Conservation (phyloP, 1,140 invertebrate genomes). For the Pygmarrhopalites habei region DNA sequence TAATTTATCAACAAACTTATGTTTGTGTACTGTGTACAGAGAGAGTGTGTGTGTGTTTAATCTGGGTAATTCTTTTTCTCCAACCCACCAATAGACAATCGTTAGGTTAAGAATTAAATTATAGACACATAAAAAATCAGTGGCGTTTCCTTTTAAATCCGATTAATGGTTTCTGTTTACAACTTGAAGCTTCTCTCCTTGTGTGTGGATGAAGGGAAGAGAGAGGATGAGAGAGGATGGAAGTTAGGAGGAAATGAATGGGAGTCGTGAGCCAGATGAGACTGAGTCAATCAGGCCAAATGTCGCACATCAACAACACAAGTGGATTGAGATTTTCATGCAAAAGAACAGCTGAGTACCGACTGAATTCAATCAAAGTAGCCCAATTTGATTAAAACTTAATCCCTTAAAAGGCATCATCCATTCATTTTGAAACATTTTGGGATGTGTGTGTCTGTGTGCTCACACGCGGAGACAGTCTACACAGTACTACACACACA, state of each 20-base stretch:
- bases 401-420: constrained; percentile 30
- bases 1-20: no score
- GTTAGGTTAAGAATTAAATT: constrained; percentile 8
- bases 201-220: no score
- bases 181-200: no score
- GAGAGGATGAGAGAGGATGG: no score
- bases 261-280: constrained; percentile 7
- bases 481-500: no score
- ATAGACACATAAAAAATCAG: constrained; percentile 6
- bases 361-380: constrained; percentile 29
- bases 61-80: no score
- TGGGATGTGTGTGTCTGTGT: not conserved
- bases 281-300: constrained; percentile 26
- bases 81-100: no score
- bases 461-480: not conserved
- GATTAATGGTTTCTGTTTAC: no score
- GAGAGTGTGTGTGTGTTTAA: no score
- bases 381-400: constrained; percentile 34
- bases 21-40: no score
- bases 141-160: constrained; percentile 10
- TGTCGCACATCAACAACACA: constrained; percentile 26
- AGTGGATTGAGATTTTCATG: constrained; percentile 13
- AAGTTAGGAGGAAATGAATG: no score
- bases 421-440: not conserved
- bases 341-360: constrained; percentile 17